Percentiles rank a stretch among this genome's conserved stretches.
Evolutionary conservation across 2,888 invertebrate genomes (phyloP).

Genomic region (Lysandra coridon): DNA sequence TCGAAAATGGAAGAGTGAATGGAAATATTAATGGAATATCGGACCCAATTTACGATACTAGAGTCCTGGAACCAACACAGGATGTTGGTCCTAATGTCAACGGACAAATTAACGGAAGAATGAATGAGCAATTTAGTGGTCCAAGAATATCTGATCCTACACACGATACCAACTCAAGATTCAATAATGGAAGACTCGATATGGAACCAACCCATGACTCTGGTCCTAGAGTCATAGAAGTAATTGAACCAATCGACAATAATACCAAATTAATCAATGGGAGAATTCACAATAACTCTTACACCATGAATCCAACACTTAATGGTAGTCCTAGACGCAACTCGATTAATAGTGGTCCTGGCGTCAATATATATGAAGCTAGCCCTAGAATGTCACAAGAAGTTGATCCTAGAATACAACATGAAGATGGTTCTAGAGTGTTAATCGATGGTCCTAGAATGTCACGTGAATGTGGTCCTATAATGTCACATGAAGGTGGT

Average conservation of each 20-base stretch:
- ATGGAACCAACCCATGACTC: background rate
- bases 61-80: background rate
- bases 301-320: background rate
- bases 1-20: background rate
- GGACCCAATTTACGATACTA: background rate
- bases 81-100: background rate
- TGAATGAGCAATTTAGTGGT: background rate
- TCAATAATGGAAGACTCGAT: background rate
- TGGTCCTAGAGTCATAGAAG: slow-evolving; percentile 4
- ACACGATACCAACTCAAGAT: background rate
- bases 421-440: background rate
- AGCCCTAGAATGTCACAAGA: background rate
- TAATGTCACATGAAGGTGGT: background rate
- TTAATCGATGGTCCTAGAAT: background rate
- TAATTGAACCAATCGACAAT: background rate
- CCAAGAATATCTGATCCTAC: background rate
- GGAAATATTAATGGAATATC: background rate
- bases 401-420: background rate
- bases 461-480: background rate
- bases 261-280: background rate
- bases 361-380: background rate
- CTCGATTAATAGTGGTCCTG: background rate
- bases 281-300: background rate
- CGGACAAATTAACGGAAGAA: background rate
- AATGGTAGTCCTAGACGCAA: background rate